A percentile compares a stretch with the other conserved stretches of the same genome.
Conservation (phyloP, 2,797 vertebrate species). For the Iguana delicatissima region DNA sequence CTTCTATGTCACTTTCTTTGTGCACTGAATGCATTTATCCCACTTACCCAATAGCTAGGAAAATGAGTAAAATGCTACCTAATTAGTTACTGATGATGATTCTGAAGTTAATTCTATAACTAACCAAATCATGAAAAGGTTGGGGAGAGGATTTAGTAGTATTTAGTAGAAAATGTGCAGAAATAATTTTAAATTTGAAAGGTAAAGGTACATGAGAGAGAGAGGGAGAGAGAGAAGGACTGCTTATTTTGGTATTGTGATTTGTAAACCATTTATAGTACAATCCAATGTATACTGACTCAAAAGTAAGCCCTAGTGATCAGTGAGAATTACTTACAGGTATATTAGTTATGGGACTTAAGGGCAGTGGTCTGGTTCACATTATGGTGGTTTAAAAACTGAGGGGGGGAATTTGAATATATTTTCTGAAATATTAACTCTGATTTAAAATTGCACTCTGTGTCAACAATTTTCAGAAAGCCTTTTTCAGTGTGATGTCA, state of each 20-base stretch:
- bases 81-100: not conserved
- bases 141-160: slow-evolving; percentile 1
- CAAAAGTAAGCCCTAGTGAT: not conserved
- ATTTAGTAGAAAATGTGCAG: slow-evolving; percentile 31
- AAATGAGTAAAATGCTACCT: not conserved
- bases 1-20: not conserved
- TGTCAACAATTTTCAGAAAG: slow-evolving; percentile 29
- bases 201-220: not conserved
- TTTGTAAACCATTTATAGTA: not conserved
- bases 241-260: not conserved
- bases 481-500: slow-evolving; percentile 13
- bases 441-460: slow-evolving; percentile 33
- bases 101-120: not conserved
- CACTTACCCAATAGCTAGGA: not conserved
- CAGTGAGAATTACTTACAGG: not conserved
- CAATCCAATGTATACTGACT: not conserved
- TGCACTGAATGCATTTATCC: not conserved
- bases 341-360: not conserved
- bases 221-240: not conserved
- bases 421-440: slow-evolving; percentile 26
- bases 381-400: not conserved
- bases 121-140: not conserved
- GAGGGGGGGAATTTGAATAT: slow-evolving; percentile 31
- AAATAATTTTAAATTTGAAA: not conserved
- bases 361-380: slow-evolving; percentile 32